These are phyloP conservation scores for Anguilla megastoma DNA, from an alignment of 2,797 vertebrate genomes.

Conservation along the genomic window DNA sequence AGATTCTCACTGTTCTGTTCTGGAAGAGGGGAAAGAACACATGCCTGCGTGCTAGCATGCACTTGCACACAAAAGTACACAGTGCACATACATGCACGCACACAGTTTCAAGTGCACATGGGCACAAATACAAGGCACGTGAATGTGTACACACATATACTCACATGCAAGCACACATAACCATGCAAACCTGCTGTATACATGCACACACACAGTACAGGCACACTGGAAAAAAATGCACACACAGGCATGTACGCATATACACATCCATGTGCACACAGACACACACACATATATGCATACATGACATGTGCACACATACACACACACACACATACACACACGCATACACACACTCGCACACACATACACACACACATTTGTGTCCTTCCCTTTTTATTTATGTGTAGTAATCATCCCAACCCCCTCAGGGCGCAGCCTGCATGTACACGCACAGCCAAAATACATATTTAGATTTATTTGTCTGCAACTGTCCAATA, in stretches of 20 bases:
- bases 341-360: conserved; percentile 31
- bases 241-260: not conserved
- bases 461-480: conserved; percentile 84
- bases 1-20: conserved; percentile 41
- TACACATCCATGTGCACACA: not conserved
- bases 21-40: conserved; percentile 56
- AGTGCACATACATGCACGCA: not conserved
- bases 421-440: conserved; percentile 67
- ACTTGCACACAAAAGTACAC: not conserved
- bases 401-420: conserved; percentile 76
- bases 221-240: not conserved
- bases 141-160: not conserved
- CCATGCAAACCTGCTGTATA: not conserved
- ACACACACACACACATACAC: not conserved
- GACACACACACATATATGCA: conserved; percentile 29
- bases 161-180: not conserved
- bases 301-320: not conserved
- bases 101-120: not conserved
- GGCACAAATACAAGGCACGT: not conserved
- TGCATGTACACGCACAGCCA: conserved; percentile 72
- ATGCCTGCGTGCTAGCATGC: not conserved
- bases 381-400: conserved; percentile 66
- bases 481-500: conserved; percentile 80
- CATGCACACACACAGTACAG: not conserved
- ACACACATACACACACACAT: conserved; percentile 54